Percentiles rank a stretch among this genome's conserved stretches.
phyloP scores from a whole-genome alignment of 1,140 invertebrate genomes.

The Apis cerana region DNA sequence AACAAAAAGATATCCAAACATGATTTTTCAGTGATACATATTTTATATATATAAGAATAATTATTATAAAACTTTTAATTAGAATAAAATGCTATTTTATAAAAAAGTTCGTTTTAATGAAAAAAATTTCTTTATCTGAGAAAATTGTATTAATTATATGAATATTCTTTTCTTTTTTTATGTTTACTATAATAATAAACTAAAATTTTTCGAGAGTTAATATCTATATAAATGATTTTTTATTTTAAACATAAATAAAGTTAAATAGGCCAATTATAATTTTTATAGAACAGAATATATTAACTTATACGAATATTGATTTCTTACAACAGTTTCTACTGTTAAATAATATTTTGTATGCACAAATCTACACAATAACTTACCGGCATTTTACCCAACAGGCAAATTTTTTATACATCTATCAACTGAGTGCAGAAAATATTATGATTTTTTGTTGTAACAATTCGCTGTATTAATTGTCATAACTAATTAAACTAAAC shows the following conservation, averaged over 20 bases:
- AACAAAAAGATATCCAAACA: background rate
- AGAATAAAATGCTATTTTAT: background rate
- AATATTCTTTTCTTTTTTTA: background rate
- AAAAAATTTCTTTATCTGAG: background rate
- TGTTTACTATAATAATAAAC: background rate
- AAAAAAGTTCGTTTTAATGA: constrained; percentile 1
- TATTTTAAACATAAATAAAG: constrained; percentile 17
- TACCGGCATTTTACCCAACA: background rate
- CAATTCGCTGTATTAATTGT: constrained; percentile 37
- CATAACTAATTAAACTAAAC: constrained; percentile 39
- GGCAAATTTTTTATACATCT: constrained; percentile 32
- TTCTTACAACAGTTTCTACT: constrained; percentile 9
- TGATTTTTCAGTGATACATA: background rate
- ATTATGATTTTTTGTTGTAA: constrained; percentile 35
- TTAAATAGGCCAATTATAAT: constrained; percentile 19
- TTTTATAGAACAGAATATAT: constrained; percentile 43
- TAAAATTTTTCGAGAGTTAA: background rate
- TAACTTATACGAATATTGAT: constrained; percentile 20
- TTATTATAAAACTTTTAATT: constrained; percentile 7
- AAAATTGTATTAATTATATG: background rate
- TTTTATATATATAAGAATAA: background rate
- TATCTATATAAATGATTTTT: background rate
- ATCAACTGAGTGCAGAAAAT: constrained; percentile 27
- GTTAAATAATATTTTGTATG: constrained; percentile 36
- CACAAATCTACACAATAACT: constrained; percentile 43